These are phyloP conservation scores for Papilio elwesi DNA, from an alignment of 2,888 invertebrate species.

Conservation along the genomic window DNA sequence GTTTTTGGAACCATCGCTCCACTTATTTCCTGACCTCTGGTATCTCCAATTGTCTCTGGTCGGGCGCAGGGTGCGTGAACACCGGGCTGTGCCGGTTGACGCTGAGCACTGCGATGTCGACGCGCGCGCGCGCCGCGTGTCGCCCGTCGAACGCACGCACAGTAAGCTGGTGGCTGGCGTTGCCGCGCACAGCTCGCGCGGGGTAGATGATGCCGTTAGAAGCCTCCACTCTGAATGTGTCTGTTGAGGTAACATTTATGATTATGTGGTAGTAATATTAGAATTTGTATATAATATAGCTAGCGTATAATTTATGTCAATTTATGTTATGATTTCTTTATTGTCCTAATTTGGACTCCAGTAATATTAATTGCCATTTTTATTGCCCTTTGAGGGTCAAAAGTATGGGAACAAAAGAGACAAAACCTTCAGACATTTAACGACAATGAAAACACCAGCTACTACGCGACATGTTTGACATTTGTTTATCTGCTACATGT, in stretches of 20 bases:
- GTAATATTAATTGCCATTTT: too few species aligned
- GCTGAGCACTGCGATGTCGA: constrained; percentile 90
- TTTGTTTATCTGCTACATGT: too few species aligned
- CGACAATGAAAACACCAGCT: too few species aligned
- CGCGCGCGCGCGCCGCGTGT: constrained; percentile 87
- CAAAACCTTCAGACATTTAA: too few species aligned
- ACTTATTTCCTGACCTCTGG: constrained; percentile 86
- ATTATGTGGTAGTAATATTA: too few species aligned
- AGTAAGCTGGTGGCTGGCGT: constrained; percentile 79
- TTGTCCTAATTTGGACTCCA: too few species aligned
- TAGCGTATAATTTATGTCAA: too few species aligned
- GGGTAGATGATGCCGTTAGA: constrained; percentile 93
- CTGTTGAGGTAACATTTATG: constrained; percentile 61
- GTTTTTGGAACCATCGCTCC: neutral
- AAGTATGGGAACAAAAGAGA: too few species aligned
- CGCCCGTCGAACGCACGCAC: constrained; percentile 92
- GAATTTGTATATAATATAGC: neutral
- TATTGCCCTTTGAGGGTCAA: too few species aligned
- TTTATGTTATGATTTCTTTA: too few species aligned
- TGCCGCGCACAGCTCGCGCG: constrained; percentile 87
- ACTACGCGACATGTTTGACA: too few species aligned
- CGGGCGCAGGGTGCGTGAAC: constrained; percentile 90
- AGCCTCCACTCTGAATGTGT: constrained; percentile 89
- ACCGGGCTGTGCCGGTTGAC: constrained; percentile 93
- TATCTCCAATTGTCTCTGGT: constrained; percentile 90